phyloP scores from a whole-genome alignment of 2,113 vertebrate species.

The Sigmodon hispidus region DNA sequence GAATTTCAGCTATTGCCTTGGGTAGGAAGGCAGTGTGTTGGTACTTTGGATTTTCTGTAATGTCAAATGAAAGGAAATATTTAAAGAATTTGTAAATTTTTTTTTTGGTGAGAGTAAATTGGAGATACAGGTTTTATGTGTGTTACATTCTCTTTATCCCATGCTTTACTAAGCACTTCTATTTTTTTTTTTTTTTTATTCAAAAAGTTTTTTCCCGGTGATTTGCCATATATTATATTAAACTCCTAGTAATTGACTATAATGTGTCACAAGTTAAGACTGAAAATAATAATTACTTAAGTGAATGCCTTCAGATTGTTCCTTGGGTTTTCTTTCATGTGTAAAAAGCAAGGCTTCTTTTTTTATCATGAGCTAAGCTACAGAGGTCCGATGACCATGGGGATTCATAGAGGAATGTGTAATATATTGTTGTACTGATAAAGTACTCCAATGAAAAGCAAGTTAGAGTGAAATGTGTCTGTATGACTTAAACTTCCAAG shows the following conservation, averaged over 20 bases:
- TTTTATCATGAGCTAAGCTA: neutral
- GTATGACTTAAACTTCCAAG: neutral
- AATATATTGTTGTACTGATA: too few relatives aligned
- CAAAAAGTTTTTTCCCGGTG: neutral
- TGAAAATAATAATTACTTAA: neutral
- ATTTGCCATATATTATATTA: conserved; percentile 26
- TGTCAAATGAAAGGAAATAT: neutral
- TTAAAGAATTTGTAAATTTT: neutral
- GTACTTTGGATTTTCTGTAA: neutral
- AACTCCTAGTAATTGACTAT: neutral
- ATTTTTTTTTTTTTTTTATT: conserved; percentile 36
- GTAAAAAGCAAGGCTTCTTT: neutral
- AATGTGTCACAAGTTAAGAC: neutral
- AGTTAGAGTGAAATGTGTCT: neutral
- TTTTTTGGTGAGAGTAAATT: neutral
- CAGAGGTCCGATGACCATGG: neutral
- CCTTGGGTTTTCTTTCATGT: neutral
- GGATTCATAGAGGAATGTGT: neutral
- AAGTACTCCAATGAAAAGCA: neutral
- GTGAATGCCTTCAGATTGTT: neutral
- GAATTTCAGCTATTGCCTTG: neutral
- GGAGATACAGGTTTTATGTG: neutral
- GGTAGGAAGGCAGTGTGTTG: neutral
- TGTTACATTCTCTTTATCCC: neutral
- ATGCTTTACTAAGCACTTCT: neutral